phyloP scores from a whole-genome alignment of 2,888 invertebrate genomes.

The Deilephila porcellus region DNA sequence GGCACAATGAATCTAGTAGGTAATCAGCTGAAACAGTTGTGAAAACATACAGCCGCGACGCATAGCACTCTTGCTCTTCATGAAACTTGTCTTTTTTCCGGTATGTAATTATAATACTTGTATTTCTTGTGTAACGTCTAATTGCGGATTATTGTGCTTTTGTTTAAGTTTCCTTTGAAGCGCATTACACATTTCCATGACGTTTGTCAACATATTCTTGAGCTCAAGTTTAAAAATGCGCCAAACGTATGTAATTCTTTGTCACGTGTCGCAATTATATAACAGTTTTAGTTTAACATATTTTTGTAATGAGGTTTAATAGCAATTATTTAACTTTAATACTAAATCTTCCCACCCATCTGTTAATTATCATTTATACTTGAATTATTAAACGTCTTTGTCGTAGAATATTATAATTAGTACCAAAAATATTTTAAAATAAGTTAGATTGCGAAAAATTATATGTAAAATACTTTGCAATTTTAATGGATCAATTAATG shows the following conservation, averaged over 20 bases:
- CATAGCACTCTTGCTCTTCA: constrained; percentile 15
- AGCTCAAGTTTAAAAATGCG: not conserved
- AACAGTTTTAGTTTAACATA: not conserved
- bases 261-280: constrained; percentile 3
- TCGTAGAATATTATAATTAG: too few relatives aligned
- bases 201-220: constrained; percentile 1
- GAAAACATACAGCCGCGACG: constrained; percentile 17
- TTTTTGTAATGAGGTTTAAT: too few relatives aligned
- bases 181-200: constrained; percentile 12
- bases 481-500: too few relatives aligned
- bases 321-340: too few relatives aligned
- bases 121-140: not conserved
- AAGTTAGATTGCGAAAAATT: too few relatives aligned
- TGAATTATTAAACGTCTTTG: too few relatives aligned
- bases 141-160: constrained; percentile 14
- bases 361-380: too few relatives aligned
- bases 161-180: not conserved
- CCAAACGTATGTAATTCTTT: not conserved
- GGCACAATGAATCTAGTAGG: constrained; percentile 36
- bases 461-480: too few relatives aligned
- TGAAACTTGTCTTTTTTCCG: constrained; percentile 11
- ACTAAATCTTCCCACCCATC: too few relatives aligned
- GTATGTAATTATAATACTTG: constrained; percentile 8
- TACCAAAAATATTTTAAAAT: too few relatives aligned
- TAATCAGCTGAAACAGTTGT: constrained; percentile 33